phyloP scores from a whole-genome alignment of 2,797 vertebrate genomes.

The Acipenser ruthenus region DNA sequence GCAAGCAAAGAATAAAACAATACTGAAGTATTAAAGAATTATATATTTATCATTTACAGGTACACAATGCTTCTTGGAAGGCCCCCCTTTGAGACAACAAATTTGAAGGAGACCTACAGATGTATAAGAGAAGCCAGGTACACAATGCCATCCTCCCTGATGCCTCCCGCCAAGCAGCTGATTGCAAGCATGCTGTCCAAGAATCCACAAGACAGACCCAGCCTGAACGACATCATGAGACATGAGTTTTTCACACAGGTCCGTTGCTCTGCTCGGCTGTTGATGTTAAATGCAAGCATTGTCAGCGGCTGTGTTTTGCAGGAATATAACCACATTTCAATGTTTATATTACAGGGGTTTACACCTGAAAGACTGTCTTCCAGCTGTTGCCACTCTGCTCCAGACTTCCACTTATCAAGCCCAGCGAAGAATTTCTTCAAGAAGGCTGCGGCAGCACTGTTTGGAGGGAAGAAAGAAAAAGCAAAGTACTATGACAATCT shows the following conservation, averaged over 20 bases:
- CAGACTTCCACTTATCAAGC: slow-evolving; percentile 93
- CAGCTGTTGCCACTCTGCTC: slow-evolving; percentile 87
- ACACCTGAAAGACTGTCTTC: slow-evolving; percentile 85
- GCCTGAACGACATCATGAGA: slow-evolving; percentile 83
- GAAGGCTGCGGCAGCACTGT: slow-evolving; percentile 93
- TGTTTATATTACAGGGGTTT: slow-evolving; percentile 70
- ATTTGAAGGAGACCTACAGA: slow-evolving; percentile 93
- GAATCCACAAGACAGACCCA: slow-evolving; percentile 82
- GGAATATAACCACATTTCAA: neutral
- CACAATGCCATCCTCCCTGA: slow-evolving; percentile 80
- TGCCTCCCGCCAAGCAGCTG: slow-evolving; percentile 80
- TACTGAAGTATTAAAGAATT: neutral
- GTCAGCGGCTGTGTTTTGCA: neutral
- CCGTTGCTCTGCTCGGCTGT: slow-evolving; percentile 21
- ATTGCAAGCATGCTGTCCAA: slow-evolving; percentile 86
- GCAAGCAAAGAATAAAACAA: too few species aligned
- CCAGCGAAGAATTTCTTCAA: slow-evolving; percentile 97
- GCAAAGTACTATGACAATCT: slow-evolving; percentile 88
- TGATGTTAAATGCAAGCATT: neutral
- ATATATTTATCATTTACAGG: slow-evolving; percentile 51
- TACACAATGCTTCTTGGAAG: slow-evolving; percentile 94
- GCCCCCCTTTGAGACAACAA: slow-evolving; percentile 94
- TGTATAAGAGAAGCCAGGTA: slow-evolving; percentile 92
- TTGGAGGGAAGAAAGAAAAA: slow-evolving; percentile 93
- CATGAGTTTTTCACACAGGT: slow-evolving; percentile 95